Evolutionary conservation across 2,113 vertebrate species (phyloP).

Genomic region (Sardina pilchardus): DNA sequence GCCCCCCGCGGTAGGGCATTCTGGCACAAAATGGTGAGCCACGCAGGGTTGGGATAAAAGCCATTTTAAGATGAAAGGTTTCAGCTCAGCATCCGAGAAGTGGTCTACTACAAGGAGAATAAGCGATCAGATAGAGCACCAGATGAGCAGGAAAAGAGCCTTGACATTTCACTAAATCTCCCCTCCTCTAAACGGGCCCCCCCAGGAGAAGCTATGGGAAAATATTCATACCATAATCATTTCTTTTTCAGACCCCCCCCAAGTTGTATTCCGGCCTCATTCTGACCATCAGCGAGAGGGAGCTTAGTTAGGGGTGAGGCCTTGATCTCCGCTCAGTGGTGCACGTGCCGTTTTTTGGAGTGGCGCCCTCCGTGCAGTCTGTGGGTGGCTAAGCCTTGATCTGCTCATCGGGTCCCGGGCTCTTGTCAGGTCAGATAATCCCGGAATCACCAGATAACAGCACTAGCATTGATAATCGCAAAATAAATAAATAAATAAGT

Average conservation of each 20-base stretch:
- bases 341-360: slow-evolving; percentile 64
- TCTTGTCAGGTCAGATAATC: slow-evolving; percentile 44
- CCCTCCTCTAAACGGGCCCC: neutral
- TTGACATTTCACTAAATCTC: neutral
- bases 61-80: slow-evolving; percentile 5
- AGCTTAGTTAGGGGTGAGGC: slow-evolving; percentile 61
- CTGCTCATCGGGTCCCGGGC: slow-evolving; percentile 46
- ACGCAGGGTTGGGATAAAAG: neutral
- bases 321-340: slow-evolving; percentile 65
- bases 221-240: neutral
- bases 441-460: slow-evolving; percentile 45
- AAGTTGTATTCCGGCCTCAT: slow-evolving; percentile 46
- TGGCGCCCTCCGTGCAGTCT: slow-evolving; percentile 63
- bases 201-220: neutral
- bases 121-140: neutral
- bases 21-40: neutral
- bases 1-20: neutral
- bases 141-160: neutral
- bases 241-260: neutral
- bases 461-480: slow-evolving; percentile 36
- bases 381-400: slow-evolving; percentile 69
- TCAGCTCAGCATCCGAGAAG: neutral
- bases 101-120: slow-evolving; percentile 14
- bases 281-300: slow-evolving; percentile 52
- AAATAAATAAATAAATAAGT: neutral